Evolutionary conservation across 2,888 invertebrate genomes (phyloP), one percentile per base, ranked within the genome.

Genomic region (Fissipunctia ypsillon): DNA sequence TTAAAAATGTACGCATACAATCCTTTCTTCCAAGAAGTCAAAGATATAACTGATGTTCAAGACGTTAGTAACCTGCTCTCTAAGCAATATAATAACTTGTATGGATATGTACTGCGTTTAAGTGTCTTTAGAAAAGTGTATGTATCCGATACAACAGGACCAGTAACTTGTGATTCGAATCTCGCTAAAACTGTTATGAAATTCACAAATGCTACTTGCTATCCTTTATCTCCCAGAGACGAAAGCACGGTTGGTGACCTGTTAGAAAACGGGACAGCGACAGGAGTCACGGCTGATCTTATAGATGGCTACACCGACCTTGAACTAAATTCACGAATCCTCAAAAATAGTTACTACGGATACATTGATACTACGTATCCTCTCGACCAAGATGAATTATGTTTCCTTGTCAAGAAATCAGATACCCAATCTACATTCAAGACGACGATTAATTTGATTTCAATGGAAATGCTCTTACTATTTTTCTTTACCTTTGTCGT

Each of bases 341-440:
- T 97, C 7, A 95, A 96, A 70, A 94, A 94, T 65, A 92, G 94
- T 0, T 97, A 96, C 80, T 93, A 94, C 25, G 95, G 95, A 1
- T 94, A 93, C 66, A 95, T 96, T 25, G 97, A 97, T 73, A 93
- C 94, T 3, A 96, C 97, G 0, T 94, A 96, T 66, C 96, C 97
- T 4, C 91, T 96, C 10, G 91, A 88, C 16, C 96, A 97, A 76
- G 97, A 97, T 77, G 96, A 96, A 84, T 84, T 97, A 16, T 97
- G 97, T 86, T 96, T 97, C 67, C 81, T 97, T 41, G 93, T 97
- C 10, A 96, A 96, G 71, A 96, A 96, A 81, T 93, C 97, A 0
- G 89, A 89, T 16, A 91, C 90, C n/a, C 95, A 96, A 72, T 94
- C 96, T 0, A 92, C 96, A 1, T 96, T 97, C 83, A 94, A 93